Evolutionary conservation across 2,797 vertebrate genomes (phyloP).

Genomic region (Trichosurus vulpecula): DNA sequence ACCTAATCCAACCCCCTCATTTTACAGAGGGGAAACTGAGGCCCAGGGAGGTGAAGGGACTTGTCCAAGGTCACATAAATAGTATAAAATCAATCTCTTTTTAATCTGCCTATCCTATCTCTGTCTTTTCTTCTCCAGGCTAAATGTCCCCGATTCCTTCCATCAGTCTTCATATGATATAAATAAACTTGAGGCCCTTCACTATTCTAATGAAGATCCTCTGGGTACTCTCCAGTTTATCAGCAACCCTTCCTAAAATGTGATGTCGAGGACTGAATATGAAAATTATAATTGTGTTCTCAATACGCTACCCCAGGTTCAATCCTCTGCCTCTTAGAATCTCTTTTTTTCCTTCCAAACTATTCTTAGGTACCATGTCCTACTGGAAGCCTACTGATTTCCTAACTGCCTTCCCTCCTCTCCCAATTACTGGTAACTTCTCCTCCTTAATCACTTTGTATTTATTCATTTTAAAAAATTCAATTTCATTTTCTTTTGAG

Average conservation of each 20-base stretch:
- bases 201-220: neutral
- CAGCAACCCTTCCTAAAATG: neutral
- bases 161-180: neutral
- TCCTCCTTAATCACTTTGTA: neutral
- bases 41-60: neutral
- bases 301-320: neutral
- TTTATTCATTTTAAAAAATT: neutral
- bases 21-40: neutral
- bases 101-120: neutral
- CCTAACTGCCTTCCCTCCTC: too few relatives aligned
- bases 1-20: neutral
- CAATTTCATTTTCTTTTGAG: neutral
- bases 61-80: neutral
- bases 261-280: neutral
- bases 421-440: neutral
- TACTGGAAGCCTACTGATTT: neutral
- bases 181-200: neutral
- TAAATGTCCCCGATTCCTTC: neutral
- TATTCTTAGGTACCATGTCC: too few relatives aligned
- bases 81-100: neutral
- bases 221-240: neutral
- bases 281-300: slow-evolving; percentile 3
- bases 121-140: neutral
- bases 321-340: too few relatives aligned
- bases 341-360: too few relatives aligned